Base-by-base conservation (phyloP, 92 coral and sea anemone genomes). In the Siderastrea radians region DNA sequence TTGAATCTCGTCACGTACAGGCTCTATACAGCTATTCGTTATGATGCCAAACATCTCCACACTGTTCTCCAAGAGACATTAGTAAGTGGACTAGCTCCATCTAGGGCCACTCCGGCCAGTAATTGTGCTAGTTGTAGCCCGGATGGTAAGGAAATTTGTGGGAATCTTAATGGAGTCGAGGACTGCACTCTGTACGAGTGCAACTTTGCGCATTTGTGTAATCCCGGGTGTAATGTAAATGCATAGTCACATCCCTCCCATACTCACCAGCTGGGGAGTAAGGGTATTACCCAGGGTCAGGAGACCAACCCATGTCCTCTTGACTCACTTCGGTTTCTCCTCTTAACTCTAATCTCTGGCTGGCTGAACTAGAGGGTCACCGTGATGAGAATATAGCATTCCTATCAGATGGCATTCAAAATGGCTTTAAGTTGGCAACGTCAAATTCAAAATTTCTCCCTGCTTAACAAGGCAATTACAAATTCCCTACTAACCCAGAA, bases 401-500 rank as follows among this genome's bases (percentile, higher is more conserved):
- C 73, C 73, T 68, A 49, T 7, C 50, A 5, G 73, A 68, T 68
- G 43, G 49, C 50, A 46, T 11, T n/a, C n/a, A n/a, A n/a, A n/a
- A 68, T 68, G 73, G 73, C 50, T 68, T 43, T 45, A 68, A 68
- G 73, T 68, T 68, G 51, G 73, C 73, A 43, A 49, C 52, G 14
- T 11, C 73, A 68, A 16, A 68, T 2, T 5, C 15, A 3, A 6
- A 9, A 7, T 68, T 68, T 11, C 11, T 43, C 3, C 73, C 73
- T 68, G 52, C n/a, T 44, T 50, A 68, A 68, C 73, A 68, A 16
- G 15, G 13, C 15, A 68, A 44, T 68, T 68, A 68, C 50, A 68
- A 68, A 68, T 68, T 50, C 1, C 17, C 16, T 10, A 68, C 73
- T 43, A 43, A 11, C 11, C 50, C 74, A 14, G 53, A 13, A 6